Conservation (phyloP, 2,888 invertebrate genomes). For the Chromoteleia sp. region DNA sequence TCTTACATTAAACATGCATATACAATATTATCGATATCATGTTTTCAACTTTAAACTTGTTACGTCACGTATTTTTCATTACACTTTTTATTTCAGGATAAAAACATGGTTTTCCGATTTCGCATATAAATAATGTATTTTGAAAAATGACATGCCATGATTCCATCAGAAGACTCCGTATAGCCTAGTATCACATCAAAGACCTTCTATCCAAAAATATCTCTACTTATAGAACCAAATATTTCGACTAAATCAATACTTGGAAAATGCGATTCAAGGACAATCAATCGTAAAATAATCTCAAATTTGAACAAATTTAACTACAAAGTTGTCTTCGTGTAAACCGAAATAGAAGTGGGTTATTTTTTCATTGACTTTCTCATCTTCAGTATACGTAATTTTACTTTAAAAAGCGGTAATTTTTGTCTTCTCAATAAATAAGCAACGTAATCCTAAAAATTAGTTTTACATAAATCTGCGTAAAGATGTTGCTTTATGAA, state of each 20-base stretch:
- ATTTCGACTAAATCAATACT: slow-evolving; percentile 44
- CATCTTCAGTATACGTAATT: background rate
- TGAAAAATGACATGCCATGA: slow-evolving; percentile 52
- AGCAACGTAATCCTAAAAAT: slow-evolving; percentile 27
- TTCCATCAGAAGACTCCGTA: slow-evolving; percentile 43
- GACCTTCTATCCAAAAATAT: slow-evolving; percentile 42
- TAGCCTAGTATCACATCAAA: slow-evolving; percentile 44
- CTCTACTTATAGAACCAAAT: slow-evolving; percentile 38
- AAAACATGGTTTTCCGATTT: slow-evolving; percentile 53
- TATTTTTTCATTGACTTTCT: slow-evolving; percentile 5
- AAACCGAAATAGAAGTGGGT: background rate
- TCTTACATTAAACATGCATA: too few species aligned
- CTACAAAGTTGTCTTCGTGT: background rate
- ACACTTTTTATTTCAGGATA: slow-evolving; percentile 15
- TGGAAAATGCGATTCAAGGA: slow-evolving; percentile 17
- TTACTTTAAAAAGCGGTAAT: slow-evolving; percentile 2
- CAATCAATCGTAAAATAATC: slow-evolving; percentile 20
- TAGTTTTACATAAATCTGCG: slow-evolving; percentile 31
- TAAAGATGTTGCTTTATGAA: slow-evolving; percentile 1
- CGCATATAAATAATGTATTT: slow-evolving; percentile 55
- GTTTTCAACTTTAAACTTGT: background rate
- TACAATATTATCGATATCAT: too few species aligned
- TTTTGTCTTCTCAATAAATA: background rate
- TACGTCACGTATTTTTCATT: slow-evolving; percentile 13
- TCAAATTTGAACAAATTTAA: background rate